These are phyloP conservation scores for Lithophane ornitopus DNA, from an alignment of 2,888 invertebrate genomes.

Conservation along the genomic window DNA sequence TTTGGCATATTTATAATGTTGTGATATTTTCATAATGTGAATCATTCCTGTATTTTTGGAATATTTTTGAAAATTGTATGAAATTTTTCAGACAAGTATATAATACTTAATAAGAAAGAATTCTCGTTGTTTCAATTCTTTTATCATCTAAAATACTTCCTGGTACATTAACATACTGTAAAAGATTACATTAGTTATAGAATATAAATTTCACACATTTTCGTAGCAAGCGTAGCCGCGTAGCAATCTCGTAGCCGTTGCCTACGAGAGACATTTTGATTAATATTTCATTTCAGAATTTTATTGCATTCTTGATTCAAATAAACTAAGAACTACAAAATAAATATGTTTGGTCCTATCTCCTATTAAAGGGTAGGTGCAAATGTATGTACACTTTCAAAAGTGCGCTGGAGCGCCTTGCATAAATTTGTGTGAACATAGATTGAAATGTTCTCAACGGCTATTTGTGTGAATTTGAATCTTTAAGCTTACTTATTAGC, in stretches of 20 bases:
- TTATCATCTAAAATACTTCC: too few relatives aligned
- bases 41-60: constrained; percentile 87
- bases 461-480: not conserved
- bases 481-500: not conserved
- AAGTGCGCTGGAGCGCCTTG: not conserved
- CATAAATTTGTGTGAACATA: not conserved
- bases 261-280: constrained; percentile 8
- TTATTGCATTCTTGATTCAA: not conserved
- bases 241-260: constrained; percentile 49
- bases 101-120: constrained; percentile 80
- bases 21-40: constrained; percentile 88
- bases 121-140: constrained; percentile 66
- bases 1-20: constrained; percentile 88
- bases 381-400: not conserved
- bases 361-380: not conserved
- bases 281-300: not conserved
- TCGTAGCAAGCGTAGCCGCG: constrained; percentile 48
- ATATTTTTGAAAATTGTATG: constrained; percentile 86
- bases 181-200: not conserved
- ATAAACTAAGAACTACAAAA: not conserved
- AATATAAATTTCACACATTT: not conserved
- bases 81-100: constrained; percentile 88
- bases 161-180: not conserved
- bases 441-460: not conserved
- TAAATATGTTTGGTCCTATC: not conserved